phyloP scores from a whole-genome alignment of 35 echinoderm and acorn worm species.

The Holothuria glaberrima region DNA sequence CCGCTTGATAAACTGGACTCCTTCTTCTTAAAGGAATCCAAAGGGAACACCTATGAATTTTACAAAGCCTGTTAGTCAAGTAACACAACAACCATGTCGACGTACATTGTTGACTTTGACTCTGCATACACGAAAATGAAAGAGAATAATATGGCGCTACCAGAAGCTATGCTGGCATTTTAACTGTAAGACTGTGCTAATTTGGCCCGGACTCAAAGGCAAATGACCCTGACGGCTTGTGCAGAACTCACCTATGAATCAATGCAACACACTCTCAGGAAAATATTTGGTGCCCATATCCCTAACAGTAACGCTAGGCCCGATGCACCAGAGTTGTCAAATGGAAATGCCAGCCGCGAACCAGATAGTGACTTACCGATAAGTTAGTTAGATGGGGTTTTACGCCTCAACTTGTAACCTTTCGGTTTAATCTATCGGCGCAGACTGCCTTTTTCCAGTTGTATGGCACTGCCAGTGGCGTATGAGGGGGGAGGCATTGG shows the following conservation, averaged over 20 bases:
- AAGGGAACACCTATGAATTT: conserved; percentile 9
- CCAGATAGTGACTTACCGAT: neutral
- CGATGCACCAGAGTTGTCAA: neutral
- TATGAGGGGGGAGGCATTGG: too few relatives aligned
- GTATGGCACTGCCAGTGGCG: too few relatives aligned
- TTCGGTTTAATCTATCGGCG: too few relatives aligned
- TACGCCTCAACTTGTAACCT: too few relatives aligned
- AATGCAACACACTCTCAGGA: conserved; percentile 6
- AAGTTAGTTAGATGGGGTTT: too few relatives aligned
- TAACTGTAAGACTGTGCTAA: conserved; percentile 19
- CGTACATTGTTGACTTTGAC: conserved; percentile 54
- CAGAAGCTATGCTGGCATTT: conserved; percentile 51
- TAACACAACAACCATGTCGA: neutral
- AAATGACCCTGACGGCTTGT: conserved; percentile 44
- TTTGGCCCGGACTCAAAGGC: neutral
- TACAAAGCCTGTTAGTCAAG: neutral
- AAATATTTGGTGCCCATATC: neutral
- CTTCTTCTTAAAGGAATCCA: conserved; percentile 23
- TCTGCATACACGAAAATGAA: conserved; percentile 50
- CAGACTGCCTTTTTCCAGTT: too few relatives aligned
- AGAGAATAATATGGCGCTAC: conserved; percentile 31
- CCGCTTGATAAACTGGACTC: conserved; percentile 39
- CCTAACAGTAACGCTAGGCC: neutral
- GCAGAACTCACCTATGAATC: conserved; percentile 36
- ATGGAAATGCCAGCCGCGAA: neutral